phyloP scores from a whole-genome alignment of 2,797 vertebrate genomes.

The Eleutherodactylus coqui region DNA sequence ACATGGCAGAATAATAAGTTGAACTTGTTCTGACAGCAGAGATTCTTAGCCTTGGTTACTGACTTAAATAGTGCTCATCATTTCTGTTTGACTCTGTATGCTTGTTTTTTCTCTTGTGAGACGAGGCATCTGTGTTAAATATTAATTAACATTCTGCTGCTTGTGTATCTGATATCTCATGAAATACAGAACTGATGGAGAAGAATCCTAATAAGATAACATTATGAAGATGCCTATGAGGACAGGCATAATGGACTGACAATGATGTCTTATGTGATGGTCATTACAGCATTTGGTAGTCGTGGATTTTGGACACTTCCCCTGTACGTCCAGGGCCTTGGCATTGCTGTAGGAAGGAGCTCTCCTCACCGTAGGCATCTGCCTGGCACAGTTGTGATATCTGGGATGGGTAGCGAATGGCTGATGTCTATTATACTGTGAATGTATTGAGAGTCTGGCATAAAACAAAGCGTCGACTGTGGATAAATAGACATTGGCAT shows the following conservation, averaged over 20 bases:
- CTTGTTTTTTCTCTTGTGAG: too few relatives aligned
- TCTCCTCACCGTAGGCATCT: neutral
- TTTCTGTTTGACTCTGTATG: neutral
- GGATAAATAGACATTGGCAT: conserved; percentile 16
- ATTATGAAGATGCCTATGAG: neutral
- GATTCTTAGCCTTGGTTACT: neutral
- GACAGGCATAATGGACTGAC: neutral
- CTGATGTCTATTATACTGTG: conserved; percentile 1
- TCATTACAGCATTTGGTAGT: neutral
- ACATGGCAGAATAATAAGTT: neutral
- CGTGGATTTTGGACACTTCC: neutral
- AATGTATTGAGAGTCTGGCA: neutral
- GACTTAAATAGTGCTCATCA: neutral
- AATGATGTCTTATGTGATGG: neutral
- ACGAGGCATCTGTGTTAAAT: neutral
- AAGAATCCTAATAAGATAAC: neutral
- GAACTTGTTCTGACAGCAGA: neutral
- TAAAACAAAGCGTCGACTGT: neutral
- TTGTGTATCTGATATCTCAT: neutral
- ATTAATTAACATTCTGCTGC: neutral
- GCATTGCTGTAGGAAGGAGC: too few relatives aligned
- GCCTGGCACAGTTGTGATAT: neutral
- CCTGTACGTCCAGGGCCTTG: too few relatives aligned
- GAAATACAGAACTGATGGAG: neutral
- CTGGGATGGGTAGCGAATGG: neutral